Evolutionary conservation across 2,888 invertebrate species (phyloP).

Genomic region (Sceliomorpha sp.): DNA sequence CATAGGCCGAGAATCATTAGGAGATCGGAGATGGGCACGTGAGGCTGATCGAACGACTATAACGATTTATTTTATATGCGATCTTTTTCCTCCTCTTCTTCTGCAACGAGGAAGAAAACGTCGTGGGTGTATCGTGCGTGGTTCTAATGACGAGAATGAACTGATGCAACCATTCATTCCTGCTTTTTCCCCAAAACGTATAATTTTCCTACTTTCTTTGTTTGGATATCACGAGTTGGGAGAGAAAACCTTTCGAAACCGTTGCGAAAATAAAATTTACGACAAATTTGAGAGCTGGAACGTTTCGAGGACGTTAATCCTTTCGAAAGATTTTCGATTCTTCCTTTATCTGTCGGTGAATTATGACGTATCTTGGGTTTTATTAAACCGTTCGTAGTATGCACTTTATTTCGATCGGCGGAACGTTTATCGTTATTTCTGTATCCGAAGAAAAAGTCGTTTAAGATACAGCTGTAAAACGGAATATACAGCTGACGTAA

Average conservation of each 20-base stretch:
- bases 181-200: slow-evolving; percentile 53
- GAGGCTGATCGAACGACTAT: slow-evolving; percentile 44
- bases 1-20: slow-evolving; percentile 46
- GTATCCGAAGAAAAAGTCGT: slow-evolving; percentile 47
- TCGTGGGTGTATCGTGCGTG: slow-evolving; percentile 53
- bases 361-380: no score
- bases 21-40: slow-evolving; percentile 53
- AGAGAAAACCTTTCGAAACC: no score
- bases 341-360: no score
- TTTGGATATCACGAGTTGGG: slow-evolving; percentile 30
- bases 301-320: no score
- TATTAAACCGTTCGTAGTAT: no score
- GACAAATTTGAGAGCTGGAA: no score
- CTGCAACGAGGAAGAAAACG: slow-evolving; percentile 43
- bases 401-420: no score
- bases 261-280: no score
- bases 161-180: slow-evolving; percentile 50
- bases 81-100: no score
- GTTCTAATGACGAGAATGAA: slow-evolving; percentile 46
- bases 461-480: slow-evolving; percentile 54
- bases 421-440: slow-evolving; percentile 41
- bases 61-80: slow-evolving; percentile 38
- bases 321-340: no score
- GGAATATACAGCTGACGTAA: slow-evolving; percentile 52
- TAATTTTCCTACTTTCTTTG: slow-evolving; percentile 49